Evolutionary conservation across 2,888 invertebrate species (phyloP).

Genomic region (Periphyllus acericola): DNA sequence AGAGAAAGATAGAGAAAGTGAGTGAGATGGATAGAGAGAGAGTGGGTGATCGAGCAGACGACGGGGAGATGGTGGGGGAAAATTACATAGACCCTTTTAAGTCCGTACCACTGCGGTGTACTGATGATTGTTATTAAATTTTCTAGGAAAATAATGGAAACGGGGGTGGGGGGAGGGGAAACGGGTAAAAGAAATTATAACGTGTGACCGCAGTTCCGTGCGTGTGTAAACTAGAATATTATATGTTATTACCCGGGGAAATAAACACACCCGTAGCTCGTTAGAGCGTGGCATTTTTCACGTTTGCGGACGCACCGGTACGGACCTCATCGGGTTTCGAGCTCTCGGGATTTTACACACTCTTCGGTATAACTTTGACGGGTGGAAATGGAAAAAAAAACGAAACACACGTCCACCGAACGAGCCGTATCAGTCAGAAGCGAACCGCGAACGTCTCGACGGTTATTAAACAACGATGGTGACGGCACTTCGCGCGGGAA

Average conservation of each 20-base stretch:
- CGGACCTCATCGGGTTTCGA: not conserved
- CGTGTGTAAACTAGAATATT: not conserved
- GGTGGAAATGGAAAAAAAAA: too few species aligned
- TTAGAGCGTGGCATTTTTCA: not conserved
- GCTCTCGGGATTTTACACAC: not conserved
- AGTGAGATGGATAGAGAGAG: not conserved
- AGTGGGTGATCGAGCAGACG: not conserved
- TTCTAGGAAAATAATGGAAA: conserved; percentile 22
- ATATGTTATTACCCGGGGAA: conserved; percentile 22
- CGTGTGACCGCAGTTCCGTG: not conserved
- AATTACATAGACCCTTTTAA: conserved; percentile 37
- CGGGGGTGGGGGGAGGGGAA: not conserved
- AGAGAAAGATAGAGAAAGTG: not conserved
- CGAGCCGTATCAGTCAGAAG: not conserved
- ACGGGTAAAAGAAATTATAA: conserved; percentile 13
- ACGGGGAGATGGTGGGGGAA: too few species aligned
- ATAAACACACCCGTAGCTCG: conserved; percentile 1
- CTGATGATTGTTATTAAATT: conserved; percentile 52
- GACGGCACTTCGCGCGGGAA: not conserved
- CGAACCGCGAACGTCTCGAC: not conserved
- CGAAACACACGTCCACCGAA: not conserved
- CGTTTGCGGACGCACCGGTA: not conserved
- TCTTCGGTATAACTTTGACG: not conserved
- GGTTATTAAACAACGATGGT: not conserved
- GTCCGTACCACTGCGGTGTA: not conserved